Conservation (phyloP, 2,888 invertebrate genomes). For the Bugula neritina region DNA sequence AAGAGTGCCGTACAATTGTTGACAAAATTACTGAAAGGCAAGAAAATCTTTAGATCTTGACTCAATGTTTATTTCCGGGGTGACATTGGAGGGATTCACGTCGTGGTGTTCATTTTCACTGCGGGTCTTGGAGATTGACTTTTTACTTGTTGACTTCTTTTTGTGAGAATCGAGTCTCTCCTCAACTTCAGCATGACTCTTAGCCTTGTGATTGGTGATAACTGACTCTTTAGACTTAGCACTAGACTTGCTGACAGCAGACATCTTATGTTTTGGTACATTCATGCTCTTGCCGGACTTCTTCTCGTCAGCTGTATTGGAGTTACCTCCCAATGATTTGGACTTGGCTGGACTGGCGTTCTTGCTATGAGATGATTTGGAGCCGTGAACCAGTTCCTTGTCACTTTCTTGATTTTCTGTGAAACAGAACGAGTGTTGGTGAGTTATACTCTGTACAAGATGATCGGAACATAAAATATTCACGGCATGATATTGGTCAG, state of each 20-base stretch:
- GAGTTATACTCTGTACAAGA: too few relatives aligned
- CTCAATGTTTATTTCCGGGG: neutral
- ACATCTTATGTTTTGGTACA: neutral
- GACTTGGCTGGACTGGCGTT: too few relatives aligned
- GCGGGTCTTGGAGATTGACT: neutral
- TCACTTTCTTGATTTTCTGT: too few relatives aligned
- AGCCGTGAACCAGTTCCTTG: too few relatives aligned
- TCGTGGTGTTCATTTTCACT: neutral
- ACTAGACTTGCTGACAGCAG: neutral
- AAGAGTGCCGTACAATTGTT: too few relatives aligned
- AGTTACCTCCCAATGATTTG: neutral
- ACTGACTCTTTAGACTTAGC: neutral
- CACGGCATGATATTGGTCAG: too few relatives aligned
- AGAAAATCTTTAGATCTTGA: neutral
- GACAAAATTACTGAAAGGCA: neutral
- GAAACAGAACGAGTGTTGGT: too few relatives aligned
- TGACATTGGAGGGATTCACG: neutral
- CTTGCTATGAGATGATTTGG: too few relatives aligned
- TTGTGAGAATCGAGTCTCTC: neutral
- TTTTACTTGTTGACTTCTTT: neutral
- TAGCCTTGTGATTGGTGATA: neutral
- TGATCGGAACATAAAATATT: too few relatives aligned
- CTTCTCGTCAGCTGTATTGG: neutral
- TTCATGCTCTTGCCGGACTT: too few relatives aligned
- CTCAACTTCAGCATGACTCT: neutral